These are phyloP conservation scores for Stegostoma tigrinum DNA, from an alignment of 2,113 vertebrate species.

Conservation along the genomic window DNA sequence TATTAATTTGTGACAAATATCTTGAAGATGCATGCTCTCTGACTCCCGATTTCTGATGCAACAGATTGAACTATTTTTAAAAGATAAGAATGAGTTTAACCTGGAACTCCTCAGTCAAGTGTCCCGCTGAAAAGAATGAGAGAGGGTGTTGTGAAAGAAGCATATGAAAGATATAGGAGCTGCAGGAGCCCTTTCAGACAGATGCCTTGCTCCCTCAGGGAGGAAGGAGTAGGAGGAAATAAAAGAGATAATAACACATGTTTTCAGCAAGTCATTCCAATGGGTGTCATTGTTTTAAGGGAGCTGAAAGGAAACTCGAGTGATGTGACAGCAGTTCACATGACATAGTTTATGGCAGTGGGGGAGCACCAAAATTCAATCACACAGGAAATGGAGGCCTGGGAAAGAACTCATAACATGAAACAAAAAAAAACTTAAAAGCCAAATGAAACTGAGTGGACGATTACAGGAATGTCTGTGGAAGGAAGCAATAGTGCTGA, in stretches of 20 bases:
- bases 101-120: constrained; percentile 39
- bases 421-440: constrained; percentile 32
- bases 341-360: constrained; percentile 37
- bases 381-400: constrained; percentile 44
- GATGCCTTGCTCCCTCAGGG: constrained; percentile 47
- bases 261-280: constrained; percentile 45
- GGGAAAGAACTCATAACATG: constrained; percentile 39
- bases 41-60: neutral
- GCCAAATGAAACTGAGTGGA: neutral
- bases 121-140: constrained; percentile 37
- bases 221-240: constrained; percentile 48
- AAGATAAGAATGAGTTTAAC: constrained; percentile 28
- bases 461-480: constrained; percentile 15
- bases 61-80: neutral
- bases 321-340: constrained; percentile 46
- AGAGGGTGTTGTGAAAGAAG: constrained; percentile 36
- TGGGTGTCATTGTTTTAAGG: constrained; percentile 40
- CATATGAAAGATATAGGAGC: constrained; percentile 37
- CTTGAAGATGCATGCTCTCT: neutral
- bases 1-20: neutral
- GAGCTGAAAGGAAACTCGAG: constrained; percentile 43
- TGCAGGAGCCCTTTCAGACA: constrained; percentile 41
- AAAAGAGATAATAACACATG: constrained; percentile 45
- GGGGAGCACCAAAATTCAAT: neutral
- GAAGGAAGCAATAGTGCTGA: neutral